Evolutionary conservation across 2,888 invertebrate species (phyloP).

Genomic region (Yponomeuta cagnagella): DNA sequence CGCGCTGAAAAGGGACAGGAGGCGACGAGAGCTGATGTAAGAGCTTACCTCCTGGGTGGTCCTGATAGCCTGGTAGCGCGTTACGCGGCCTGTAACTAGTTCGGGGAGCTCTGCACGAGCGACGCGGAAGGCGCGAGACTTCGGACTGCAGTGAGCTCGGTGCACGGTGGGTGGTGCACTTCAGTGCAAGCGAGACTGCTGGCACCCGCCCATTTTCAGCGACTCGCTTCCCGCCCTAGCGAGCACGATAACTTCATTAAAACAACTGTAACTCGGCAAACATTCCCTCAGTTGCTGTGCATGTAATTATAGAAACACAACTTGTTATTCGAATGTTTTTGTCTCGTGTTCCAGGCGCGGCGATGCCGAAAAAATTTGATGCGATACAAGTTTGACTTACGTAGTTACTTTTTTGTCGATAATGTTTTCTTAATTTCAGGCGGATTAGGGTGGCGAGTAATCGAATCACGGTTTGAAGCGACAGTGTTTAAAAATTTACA

Average conservation of each 20-base stretch:
- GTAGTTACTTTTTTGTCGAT: neutral
- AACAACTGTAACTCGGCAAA: constrained; percentile 8
- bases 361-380: neutral
- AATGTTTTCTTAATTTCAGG: neutral
- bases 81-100: constrained; percentile 69
- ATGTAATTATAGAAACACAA: neutral
- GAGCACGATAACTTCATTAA: constrained; percentile 21
- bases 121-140: constrained; percentile 47
- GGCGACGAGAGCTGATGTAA: constrained; percentile 36
- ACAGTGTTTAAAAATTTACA: neutral
- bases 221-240: constrained; percentile 73
- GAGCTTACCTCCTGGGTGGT: constrained; percentile 57
- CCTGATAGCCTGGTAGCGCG: constrained; percentile 65
- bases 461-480: neutral
- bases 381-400: neutral
- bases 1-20: constrained; percentile 42
- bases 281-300: neutral
- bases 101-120: constrained; percentile 44
- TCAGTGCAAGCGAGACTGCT: constrained; percentile 71
- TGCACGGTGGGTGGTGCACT: constrained; percentile 63
- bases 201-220: constrained; percentile 59
- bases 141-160: constrained; percentile 58
- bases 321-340: neutral
- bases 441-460: neutral
- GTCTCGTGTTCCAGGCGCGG: neutral